These are phyloP conservation scores for Mamestra configurata DNA, from an alignment of 1,140 invertebrate species.

Conservation along the genomic window DNA sequence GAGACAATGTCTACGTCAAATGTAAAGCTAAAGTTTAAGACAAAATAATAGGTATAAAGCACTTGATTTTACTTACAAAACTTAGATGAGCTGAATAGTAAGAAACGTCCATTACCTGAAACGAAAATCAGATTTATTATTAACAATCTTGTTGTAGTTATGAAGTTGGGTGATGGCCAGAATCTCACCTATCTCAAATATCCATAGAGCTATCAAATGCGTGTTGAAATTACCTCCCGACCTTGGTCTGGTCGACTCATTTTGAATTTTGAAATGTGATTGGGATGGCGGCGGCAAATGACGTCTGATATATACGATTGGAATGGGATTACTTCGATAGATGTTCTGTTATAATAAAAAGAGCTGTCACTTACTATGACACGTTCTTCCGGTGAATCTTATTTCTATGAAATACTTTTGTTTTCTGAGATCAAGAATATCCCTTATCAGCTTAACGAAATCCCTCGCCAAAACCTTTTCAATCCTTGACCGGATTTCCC, in stretches of 20 bases:
- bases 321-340: neutral
- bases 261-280: neutral
- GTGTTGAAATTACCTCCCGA: conserved; percentile 10
- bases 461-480: too few species aligned
- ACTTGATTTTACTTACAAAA: conserved; percentile 17
- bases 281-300: neutral
- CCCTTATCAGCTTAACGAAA: too few species aligned
- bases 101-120: conserved; percentile 28
- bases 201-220: conserved; percentile 12
- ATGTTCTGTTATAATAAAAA: neutral
- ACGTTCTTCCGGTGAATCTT: neutral
- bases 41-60: too few species aligned
- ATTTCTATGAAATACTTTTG: too few species aligned
- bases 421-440: too few species aligned
- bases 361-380: neutral
- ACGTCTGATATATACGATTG: neutral
- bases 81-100: neutral
- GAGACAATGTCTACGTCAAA: too few species aligned
- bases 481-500: neutral
- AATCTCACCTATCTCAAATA: neutral
- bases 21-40: too few species aligned
- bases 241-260: conserved; percentile 20
- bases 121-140: conserved; percentile 28
- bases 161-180: conserved; percentile 18
- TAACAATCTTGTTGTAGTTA: conserved; percentile 21